Base-by-base conservation (phyloP, 1,140 invertebrate species). In the Gryon sp. region DNA sequence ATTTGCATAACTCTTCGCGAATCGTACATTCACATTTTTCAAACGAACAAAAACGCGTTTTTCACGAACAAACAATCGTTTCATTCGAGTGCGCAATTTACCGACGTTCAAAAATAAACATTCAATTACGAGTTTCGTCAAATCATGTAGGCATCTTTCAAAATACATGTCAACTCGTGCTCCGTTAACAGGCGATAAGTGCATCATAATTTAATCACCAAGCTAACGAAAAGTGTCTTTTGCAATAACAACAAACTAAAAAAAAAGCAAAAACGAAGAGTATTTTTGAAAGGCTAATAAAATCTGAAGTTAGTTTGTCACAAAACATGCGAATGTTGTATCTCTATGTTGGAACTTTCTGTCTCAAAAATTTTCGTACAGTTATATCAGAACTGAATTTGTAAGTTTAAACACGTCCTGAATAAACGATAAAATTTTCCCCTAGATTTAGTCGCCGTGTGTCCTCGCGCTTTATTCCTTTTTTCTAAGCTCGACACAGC, bases 371-470 rank as follows among this genome's bases (percentile, higher is more conserved):
- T 46, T 59, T 26, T 41, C 22, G 57, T 78, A 53, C 12, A 45
- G 38, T 59, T 46, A 55, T 62, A 63, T 68, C 57, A 65, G 40
- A 53, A 69, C 50, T 41, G 50, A 45, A 82, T 82, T 86, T 80
- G 60, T 74, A 75, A 86, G 81, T 86, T 81, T 78, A 80, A 81
- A 86, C 85, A 86, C 84, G 85, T 86, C 76, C 79, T 82, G 84
- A 86, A 87, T 86, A 87, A 83, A 86, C 78, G 82, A 86, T 85
- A 83, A 87, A 87, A 87, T 83, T 87, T 85, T 83, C 81, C 80
- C 78, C 78, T 84, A 86, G 80, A 85, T 86, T 86, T 84, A 68
- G 81, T 68, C 63, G 55, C 40, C 46, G 52, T 18, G 20, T 59
- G 41, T 43, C 43, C 41, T 24, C 50, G 43, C 46, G 53, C 45